These are phyloP conservation scores for Plagodis dolabraria DNA, from an alignment of 2,888 invertebrate species.

Conservation along the genomic window DNA sequence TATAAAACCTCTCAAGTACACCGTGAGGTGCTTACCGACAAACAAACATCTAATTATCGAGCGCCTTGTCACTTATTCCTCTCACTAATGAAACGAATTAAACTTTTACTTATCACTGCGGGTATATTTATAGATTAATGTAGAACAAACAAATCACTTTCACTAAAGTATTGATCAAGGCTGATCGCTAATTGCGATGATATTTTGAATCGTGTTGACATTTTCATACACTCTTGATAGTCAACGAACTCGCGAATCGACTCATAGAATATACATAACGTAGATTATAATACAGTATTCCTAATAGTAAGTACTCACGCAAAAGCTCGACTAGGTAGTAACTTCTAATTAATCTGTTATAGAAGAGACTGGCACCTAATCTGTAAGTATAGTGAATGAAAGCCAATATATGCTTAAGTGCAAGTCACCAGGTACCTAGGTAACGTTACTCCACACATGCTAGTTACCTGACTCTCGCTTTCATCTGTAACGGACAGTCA, in stretches of 20 bases:
- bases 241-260: slow-evolving; percentile 6
- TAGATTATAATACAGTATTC: not conserved
- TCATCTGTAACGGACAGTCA: slow-evolving; percentile 15
- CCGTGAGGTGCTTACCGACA: no score
- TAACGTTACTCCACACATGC: slow-evolving; percentile 1
- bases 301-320: no score
- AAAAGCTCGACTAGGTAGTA: not conserved
- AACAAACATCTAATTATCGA: no score
- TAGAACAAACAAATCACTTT: not conserved
- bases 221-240: slow-evolving; percentile 6
- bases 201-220: slow-evolving; percentile 3
- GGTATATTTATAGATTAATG: no score
- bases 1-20: no score
- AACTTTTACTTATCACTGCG: no score
- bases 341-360: not conserved
- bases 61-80: no score
- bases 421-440: not conserved
- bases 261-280: not conserved
- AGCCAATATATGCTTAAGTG: not conserved
- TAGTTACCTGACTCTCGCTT: slow-evolving; percentile 23
- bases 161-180: not conserved
- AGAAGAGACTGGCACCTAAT: not conserved
- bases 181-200: not conserved
- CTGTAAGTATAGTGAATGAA: slow-evolving; percentile 7
- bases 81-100: no score